A percentile compares a stretch with the other conserved stretches of the same genome.
Conservation (phyloP, 1,140 invertebrate species). For the Phenacoccus solenopsis region DNA sequence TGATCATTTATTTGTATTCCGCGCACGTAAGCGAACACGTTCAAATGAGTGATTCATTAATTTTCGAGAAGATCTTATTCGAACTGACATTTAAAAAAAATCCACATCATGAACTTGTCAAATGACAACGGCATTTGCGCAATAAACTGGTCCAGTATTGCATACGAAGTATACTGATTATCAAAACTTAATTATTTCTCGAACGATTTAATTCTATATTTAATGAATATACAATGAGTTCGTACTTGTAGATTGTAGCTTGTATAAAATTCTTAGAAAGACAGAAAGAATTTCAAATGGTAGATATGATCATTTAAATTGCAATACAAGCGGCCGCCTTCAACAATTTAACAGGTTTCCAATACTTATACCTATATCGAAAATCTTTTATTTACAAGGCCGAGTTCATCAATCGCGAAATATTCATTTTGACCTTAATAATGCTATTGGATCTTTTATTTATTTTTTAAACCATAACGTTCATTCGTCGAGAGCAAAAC, state of each 20-base stretch:
- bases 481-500: no score
- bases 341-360: neutral
- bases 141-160: neutral
- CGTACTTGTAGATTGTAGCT: no score
- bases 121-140: no score
- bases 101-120: no score
- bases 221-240: neutral
- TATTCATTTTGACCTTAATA: neutral
- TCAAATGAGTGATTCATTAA: no score
- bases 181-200: neutral
- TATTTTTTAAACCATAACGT: no score
- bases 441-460: no score
- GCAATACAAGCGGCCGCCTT: neutral
- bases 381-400: neutral
- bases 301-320: neutral
- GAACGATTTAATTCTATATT: neutral
- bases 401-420: neutral
- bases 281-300: neutral
- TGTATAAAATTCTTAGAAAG: neutral
- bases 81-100: no score
- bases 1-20: no score
- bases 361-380: neutral
- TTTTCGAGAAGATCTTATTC: no score
- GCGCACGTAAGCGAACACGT: no score
- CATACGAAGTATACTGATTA: neutral